Base-by-base conservation (phyloP, 2,113 vertebrate genomes). In the Gobius niger region DNA sequence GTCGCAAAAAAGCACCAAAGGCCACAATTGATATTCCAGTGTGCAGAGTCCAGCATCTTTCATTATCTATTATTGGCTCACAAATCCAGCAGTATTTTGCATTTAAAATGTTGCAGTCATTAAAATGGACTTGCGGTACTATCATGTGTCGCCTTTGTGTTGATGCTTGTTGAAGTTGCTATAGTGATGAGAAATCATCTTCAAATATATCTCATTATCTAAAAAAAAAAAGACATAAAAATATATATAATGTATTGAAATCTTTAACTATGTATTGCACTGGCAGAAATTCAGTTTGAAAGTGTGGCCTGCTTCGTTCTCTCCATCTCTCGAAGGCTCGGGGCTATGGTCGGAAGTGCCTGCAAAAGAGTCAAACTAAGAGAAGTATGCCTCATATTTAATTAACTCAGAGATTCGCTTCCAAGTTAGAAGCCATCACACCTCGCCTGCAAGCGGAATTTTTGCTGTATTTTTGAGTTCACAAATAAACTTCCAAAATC, bases 371-470 rank as follows among this genome's bases (percentile, higher is more conserved):
- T 59, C 12, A 59, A 41, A 59, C 15, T 34, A 54, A 19, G 16
- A 24, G 52, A 54, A 59, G 24, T 59, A 12, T 41, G 56, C 56
- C 56, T 59, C 24, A 40, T 59, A 59, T 59, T 59, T 59, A 59
- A 59, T 59, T 59, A 41, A 59, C 56, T 40, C 10, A 12, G 11
- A 41, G 34, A 59, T 14, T 40, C 24, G 41, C 34, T 57, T 57
- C 52, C 52, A 54, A 54, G 12, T 59, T 52, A 18, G 51, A 19
- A 7, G 12, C 47, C 47, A 15, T 49, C 24, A 34, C 24, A 34
- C 24, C 44, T 46, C 7, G 44, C 16, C n/a, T 18, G 15, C 1
- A 52, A n/a, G 18, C 24, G 3, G 24, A 34, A 34, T 34, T 34
- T 4, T 34, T 34, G 24, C 24, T 34, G 24, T 34, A 34, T 34